Percentiles rank a stretch among this genome's conserved stretches.
These are phyloP conservation scores for Molorchus minor DNA, from an alignment of 2,888 invertebrate species.

Conservation along the genomic window DNA sequence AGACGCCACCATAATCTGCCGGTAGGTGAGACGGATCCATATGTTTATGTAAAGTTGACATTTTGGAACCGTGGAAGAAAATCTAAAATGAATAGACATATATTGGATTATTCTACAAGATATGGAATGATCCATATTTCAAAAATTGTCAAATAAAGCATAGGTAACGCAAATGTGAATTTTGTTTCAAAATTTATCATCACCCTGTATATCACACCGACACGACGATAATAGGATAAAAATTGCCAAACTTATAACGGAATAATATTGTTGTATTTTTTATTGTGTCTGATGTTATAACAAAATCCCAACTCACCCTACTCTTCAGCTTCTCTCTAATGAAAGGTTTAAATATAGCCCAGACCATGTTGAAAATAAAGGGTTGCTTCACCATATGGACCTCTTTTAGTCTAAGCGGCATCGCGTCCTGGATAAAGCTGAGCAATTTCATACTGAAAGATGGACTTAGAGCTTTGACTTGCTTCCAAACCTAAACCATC, in stretches of 20 bases:
- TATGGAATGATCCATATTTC: no score
- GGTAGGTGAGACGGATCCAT: conserved; percentile 75
- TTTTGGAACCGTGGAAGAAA: conserved; percentile 84
- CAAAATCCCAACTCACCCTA: conserved; percentile 69
- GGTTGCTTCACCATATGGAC: conserved; percentile 89
- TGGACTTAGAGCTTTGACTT: conserved; percentile 73
- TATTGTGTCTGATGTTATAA: no score
- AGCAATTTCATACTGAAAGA: conserved; percentile 79
- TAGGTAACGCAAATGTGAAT: no score
- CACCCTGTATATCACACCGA: no score
- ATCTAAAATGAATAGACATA: conserved; percentile 66
- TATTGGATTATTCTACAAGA: background rate
- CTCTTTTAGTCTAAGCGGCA: conserved; percentile 85
- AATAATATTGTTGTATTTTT: no score
- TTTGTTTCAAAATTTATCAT: no score
- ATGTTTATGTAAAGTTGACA: conserved; percentile 78
- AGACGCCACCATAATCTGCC: conserved; percentile 77
- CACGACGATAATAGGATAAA: no score
- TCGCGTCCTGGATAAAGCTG: conserved; percentile 86
- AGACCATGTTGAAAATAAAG: conserved; percentile 84
- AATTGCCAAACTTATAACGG: no score
- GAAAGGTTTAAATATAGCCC: conserved; percentile 86
- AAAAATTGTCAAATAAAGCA: no score
- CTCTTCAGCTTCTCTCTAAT: conserved; percentile 80
- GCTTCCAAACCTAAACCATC: conserved; percentile 79